Evolutionary conservation across 2,888 invertebrate species (phyloP).

Genomic region (Ecliptopera silaceata): DNA sequence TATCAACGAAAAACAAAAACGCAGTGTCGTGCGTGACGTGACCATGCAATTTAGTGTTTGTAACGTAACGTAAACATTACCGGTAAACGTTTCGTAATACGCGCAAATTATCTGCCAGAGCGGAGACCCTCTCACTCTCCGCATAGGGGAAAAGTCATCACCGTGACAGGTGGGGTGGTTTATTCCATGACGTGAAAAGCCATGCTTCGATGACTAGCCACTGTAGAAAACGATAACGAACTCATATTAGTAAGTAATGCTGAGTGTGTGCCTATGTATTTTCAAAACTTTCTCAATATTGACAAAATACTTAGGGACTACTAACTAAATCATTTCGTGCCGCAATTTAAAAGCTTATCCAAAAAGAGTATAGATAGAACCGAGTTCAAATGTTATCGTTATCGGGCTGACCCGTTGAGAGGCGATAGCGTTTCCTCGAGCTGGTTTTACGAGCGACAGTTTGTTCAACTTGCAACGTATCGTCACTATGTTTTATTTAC

Average conservation of each 20-base stretch:
- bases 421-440: slow-evolving; percentile 59
- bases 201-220: slow-evolving; percentile 67
- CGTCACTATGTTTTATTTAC: slow-evolving; percentile 66
- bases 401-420: slow-evolving; percentile 48
- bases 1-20: slow-evolving; percentile 30
- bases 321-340: slow-evolving; percentile 56
- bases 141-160: slow-evolving; percentile 52
- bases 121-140: slow-evolving; percentile 32
- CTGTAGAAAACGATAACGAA: slow-evolving; percentile 65
- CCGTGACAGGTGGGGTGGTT: slow-evolving; percentile 79
- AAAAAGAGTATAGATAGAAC: slow-evolving; percentile 66
- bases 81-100: slow-evolving; percentile 42
- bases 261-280: slow-evolving; percentile 41
- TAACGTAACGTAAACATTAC: slow-evolving; percentile 40
- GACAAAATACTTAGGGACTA: too few species aligned
- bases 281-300: slow-evolving; percentile 8
- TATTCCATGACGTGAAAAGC: slow-evolving; percentile 71
- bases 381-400: slow-evolving; percentile 64
- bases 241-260: slow-evolving; percentile 48
- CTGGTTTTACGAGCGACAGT: slow-evolving; percentile 65
- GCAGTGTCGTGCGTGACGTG: slow-evolving; percentile 37
- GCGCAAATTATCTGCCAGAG: slow-evolving; percentile 31
- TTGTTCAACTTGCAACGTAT: slow-evolving; percentile 72
- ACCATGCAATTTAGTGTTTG: slow-evolving; percentile 35
- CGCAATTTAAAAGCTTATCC: slow-evolving; percentile 76